A percentile compares a stretch with the other conserved stretches of the same genome.
Evolutionary conservation across 2,888 invertebrate genomes (phyloP).

Genomic region (Drosophila suboccidentalis): DNA sequence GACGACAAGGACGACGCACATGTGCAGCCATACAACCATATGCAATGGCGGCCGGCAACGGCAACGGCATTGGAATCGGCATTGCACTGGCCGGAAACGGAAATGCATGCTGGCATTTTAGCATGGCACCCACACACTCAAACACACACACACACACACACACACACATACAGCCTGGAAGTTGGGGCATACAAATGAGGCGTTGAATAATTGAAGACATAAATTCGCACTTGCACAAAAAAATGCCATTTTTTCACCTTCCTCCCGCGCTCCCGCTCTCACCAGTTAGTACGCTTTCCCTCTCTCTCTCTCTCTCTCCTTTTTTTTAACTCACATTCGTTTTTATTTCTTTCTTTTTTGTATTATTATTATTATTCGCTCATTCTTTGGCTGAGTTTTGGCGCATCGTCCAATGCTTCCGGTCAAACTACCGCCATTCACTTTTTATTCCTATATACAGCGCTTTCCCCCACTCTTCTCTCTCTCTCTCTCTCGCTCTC

Average conservation of each 20-base stretch:
- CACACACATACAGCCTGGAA: background rate
- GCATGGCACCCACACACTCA: slow-evolving; percentile 50
- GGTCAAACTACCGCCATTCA: slow-evolving; percentile 62
- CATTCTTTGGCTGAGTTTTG: slow-evolving; percentile 34
- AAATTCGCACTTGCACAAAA: slow-evolving; percentile 77
- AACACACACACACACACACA: slow-evolving; percentile 14
- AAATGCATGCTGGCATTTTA: slow-evolving; percentile 81
- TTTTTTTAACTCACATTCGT: background rate
- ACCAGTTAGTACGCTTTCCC: background rate
- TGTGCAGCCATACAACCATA: slow-evolving; percentile 67
- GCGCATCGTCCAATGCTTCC: slow-evolving; percentile 57
- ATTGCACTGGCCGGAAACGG: slow-evolving; percentile 77
- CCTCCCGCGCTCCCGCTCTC: background rate
- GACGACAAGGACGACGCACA: slow-evolving; percentile 54
- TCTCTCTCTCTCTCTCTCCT: slow-evolving; percentile 1
- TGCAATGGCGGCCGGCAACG: slow-evolving; percentile 55
- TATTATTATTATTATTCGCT: slow-evolving; percentile 55
- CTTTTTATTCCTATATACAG: slow-evolving; percentile 54
- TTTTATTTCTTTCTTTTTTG: background rate
- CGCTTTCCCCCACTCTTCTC: slow-evolving; percentile 7
- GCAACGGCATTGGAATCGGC: slow-evolving; percentile 21
- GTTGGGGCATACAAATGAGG: slow-evolving; percentile 76
- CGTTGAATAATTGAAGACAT: slow-evolving; percentile 83
- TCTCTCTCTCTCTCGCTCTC: background rate
- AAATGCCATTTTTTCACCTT: slow-evolving; percentile 36